phyloP scores from a whole-genome alignment of 2,797 vertebrate species.

The Lithobates pipiens region DNA sequence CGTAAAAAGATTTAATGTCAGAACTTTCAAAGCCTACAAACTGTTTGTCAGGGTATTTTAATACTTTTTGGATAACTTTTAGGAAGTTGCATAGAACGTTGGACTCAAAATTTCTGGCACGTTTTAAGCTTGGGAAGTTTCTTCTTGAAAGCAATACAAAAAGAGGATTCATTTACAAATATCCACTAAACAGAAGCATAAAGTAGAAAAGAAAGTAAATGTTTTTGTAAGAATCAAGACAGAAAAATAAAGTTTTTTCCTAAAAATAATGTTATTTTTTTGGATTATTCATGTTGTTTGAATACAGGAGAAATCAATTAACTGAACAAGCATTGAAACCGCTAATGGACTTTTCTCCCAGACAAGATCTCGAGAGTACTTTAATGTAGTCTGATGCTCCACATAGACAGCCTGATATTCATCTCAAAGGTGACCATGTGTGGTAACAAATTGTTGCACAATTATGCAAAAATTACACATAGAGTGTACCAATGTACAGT shows the following conservation, averaged over 20 bases:
- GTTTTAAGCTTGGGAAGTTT: not conserved
- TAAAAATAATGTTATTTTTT: too few species aligned
- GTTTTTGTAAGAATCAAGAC: not conserved
- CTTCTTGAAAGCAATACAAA: not conserved
- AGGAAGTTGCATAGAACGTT: not conserved
- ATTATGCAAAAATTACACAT: too few species aligned
- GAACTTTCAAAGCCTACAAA: not conserved
- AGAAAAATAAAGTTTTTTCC: not conserved
- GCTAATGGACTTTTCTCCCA: too few species aligned
- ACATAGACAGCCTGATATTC: not conserved
- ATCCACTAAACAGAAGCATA: not conserved
- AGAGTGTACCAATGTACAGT: too few species aligned
- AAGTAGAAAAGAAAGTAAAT: not conserved
- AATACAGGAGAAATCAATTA: too few species aligned
- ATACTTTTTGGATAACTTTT: conserved; percentile 21
- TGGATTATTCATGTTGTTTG: too few species aligned
- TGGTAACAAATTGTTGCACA: too few species aligned
- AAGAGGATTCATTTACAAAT: not conserved
- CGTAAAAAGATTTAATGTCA: conserved; percentile 14
- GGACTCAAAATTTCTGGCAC: not conserved
- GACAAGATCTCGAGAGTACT: too few species aligned
- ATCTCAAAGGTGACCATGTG: too few species aligned
- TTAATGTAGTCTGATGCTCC: not conserved
- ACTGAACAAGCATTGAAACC: too few species aligned
- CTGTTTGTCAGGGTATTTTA: conserved; percentile 2